These are phyloP conservation scores for Exaiptasia diaphana DNA, from an alignment of 64 coral and sea anemone genomes.

Conservation along the genomic window DNA sequence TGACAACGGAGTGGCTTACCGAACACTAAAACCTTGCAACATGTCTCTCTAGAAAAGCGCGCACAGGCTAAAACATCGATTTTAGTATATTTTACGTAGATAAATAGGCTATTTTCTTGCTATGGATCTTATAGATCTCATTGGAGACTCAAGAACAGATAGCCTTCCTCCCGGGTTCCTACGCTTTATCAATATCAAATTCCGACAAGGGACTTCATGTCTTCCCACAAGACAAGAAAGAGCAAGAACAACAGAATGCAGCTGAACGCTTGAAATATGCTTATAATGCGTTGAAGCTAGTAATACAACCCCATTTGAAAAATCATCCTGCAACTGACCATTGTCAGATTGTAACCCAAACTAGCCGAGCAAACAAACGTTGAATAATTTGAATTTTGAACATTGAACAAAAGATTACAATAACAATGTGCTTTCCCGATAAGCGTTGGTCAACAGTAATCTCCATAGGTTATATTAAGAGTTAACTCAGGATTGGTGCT, in stretches of 20 bases:
- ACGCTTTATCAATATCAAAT: constrained; percentile 90
- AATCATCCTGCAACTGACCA: not conserved
- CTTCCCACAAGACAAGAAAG: constrained; percentile 52
- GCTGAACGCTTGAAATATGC: constrained; percentile 43
- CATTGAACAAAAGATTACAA: not conserved
- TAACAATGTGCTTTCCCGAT: not conserved
- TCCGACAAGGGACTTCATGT: constrained; percentile 87
- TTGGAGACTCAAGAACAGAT: constrained; percentile 91
- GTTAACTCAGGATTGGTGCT: too few relatives aligned
- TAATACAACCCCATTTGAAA: too few relatives aligned
- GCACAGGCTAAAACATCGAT: too few relatives aligned
- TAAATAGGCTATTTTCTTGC: not conserved
- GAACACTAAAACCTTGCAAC: not conserved
- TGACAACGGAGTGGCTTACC: not conserved
- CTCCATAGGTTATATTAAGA: too few relatives aligned
- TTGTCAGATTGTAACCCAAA: not conserved
- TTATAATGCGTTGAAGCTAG: too few relatives aligned
- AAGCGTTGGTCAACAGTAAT: not conserved
- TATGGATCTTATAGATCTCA: constrained; percentile 93
- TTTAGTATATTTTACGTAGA: too few relatives aligned
- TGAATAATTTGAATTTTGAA: too few relatives aligned
- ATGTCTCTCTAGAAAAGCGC: too few relatives aligned
- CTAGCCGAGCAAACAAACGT: too few relatives aligned
- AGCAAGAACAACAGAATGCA: not conserved
- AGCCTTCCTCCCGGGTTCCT: constrained; percentile 95